Conservation (phyloP, 1,140 invertebrate genomes). For the Apolygus lucorum region DNA sequence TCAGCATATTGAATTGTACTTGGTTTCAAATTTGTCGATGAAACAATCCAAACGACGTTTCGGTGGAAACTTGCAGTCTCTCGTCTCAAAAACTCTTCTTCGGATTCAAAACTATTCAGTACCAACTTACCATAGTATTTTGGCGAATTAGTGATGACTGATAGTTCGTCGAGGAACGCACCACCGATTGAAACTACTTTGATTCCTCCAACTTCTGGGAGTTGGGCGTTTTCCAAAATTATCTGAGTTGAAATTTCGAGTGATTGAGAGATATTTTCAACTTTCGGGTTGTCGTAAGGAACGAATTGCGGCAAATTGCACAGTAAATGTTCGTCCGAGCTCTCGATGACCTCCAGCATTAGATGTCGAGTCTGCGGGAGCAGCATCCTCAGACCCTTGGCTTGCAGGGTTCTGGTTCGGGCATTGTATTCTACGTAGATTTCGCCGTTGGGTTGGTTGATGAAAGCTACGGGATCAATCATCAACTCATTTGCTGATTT, state of each 20-base stretch:
- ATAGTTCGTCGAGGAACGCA: neutral
- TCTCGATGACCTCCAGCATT: neutral
- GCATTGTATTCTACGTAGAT: slow-evolving; percentile 21
- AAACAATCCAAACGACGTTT: neutral
- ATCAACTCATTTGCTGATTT: neutral
- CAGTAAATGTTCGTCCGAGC: neutral
- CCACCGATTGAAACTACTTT: neutral
- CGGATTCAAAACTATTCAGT: neutral
- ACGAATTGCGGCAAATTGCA: neutral
- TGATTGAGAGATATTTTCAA: neutral
- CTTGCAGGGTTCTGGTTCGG: slow-evolving; percentile 14
- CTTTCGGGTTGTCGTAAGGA: neutral
- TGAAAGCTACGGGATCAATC: neutral
- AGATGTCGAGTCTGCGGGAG: neutral
- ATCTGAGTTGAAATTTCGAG: neutral
- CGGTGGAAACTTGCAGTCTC: neutral
- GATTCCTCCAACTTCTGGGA: neutral
- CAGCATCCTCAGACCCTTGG: slow-evolving; percentile 4
- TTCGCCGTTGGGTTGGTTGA: neutral
- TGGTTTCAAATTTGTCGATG: neutral
- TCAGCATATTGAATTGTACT: neutral
- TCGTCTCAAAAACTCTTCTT: neutral
- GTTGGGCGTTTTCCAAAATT: neutral
- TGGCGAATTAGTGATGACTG: neutral
- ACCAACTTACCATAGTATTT: neutral